These are phyloP conservation scores for Osmoderma eremita DNA, from an alignment of 2,888 invertebrate genomes.

Conservation along the genomic window DNA sequence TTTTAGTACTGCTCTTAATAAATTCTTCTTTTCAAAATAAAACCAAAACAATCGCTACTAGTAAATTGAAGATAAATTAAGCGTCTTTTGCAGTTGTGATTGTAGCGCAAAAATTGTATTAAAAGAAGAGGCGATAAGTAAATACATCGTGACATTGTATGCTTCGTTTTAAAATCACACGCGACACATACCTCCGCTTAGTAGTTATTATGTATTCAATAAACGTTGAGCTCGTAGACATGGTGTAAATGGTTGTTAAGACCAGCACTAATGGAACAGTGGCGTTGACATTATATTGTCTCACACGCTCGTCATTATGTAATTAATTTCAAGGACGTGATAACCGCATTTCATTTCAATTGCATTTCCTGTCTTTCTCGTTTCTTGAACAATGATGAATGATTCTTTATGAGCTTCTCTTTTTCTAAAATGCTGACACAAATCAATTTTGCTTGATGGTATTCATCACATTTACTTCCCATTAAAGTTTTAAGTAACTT, in stretches of 20 bases:
- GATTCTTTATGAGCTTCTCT: no score
- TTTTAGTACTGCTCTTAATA: neutral
- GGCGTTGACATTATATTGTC: constrained; percentile 38
- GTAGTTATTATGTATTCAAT: constrained; percentile 33
- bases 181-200: neutral
- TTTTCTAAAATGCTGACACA: no score
- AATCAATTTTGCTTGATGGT: no score
- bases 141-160: neutral
- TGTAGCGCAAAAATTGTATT: neutral
- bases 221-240: constrained; percentile 31
- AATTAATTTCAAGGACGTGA: constrained; percentile 44
- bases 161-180: neutral
- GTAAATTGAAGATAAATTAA: neutral
- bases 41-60: constrained; percentile 2
- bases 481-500: no score
- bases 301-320: constrained; percentile 43
- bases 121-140: neutral
- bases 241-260: constrained; percentile 31
- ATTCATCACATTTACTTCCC: no score
- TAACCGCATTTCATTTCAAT: constrained; percentile 33
- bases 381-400: neutral
- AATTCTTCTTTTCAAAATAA: neutral
- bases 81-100: no score
- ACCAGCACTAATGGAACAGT: constrained; percentile 10
- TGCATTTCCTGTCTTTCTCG: neutral